Evolutionary conservation across 2,888 invertebrate genomes (phyloP).

Genomic region (Diadromus collaris): DNA sequence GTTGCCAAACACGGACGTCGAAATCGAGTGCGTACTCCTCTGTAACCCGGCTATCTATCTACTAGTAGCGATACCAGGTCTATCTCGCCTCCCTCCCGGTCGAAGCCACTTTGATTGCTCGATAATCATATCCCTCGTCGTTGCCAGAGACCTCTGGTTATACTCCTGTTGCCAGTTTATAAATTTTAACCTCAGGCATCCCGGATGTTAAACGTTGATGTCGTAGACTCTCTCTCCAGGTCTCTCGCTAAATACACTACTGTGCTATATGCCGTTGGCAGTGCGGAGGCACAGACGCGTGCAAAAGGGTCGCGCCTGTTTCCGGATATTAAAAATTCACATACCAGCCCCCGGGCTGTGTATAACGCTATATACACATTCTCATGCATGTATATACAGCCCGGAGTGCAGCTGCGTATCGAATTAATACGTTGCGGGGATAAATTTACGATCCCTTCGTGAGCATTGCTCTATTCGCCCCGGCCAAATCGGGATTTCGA

Average conservation of each 20-base stretch:
- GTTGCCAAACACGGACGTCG: neutral
- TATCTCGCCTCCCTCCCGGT: slow-evolving; percentile 15
- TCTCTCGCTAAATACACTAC: neutral
- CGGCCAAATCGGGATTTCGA: slow-evolving; percentile 41
- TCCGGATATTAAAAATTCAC: slow-evolving; percentile 56
- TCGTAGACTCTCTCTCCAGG: neutral
- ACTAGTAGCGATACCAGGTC: neutral
- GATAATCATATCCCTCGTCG: slow-evolving; percentile 49
- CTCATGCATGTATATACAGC: neutral
- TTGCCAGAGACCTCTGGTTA: slow-evolving; percentile 24
- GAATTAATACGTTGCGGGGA: slow-evolving; percentile 56
- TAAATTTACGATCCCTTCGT: slow-evolving; percentile 58
- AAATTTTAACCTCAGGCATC: slow-evolving; percentile 22
- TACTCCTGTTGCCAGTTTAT: slow-evolving; percentile 11
- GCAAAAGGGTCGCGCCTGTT: slow-evolving; percentile 39
- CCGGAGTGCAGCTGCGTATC: slow-evolving; percentile 54
- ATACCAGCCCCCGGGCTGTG: slow-evolving; percentile 36
- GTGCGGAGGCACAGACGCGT: slow-evolving; percentile 15
- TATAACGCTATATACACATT: slow-evolving; percentile 11
- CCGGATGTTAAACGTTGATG: slow-evolving; percentile 42
- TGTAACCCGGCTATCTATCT: neutral
- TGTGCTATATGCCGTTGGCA: slow-evolving; percentile 22
- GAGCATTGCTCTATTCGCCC: slow-evolving; percentile 52
- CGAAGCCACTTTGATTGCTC: slow-evolving; percentile 34
- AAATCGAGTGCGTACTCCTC: slow-evolving; percentile 8